A percentile compares a stretch with the other conserved stretches of the same genome.
These are phyloP conservation scores for Tipula helvola DNA, from an alignment of 2,888 invertebrate genomes.

Conservation along the genomic window DNA sequence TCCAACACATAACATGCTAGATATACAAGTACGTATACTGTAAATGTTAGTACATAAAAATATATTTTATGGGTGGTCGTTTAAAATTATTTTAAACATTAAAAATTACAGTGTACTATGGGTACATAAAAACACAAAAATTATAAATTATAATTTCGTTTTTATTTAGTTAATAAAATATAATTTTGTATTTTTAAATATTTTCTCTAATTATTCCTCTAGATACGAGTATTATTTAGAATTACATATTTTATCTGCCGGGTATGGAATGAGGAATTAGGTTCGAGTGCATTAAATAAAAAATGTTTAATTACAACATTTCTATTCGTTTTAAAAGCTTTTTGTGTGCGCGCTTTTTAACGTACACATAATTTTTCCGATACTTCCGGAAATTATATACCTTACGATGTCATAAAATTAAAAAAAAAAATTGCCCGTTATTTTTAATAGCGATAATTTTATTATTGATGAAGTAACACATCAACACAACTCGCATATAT, in stretches of 20 bases:
- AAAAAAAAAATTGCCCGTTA: neutral
- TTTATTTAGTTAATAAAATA: neutral
- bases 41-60: neutral
- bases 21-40: neutral
- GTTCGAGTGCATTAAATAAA: neutral
- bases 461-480: neutral
- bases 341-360: neutral
- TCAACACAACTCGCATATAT: neutral
- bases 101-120: neutral
- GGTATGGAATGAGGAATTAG: neutral
- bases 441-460: neutral
- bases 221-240: neutral
- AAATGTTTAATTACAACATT: neutral
- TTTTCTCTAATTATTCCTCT: neutral
- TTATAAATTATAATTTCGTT: neutral
- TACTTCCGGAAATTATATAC: neutral
- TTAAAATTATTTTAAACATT: neutral
- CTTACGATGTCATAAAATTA: neutral
- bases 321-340: neutral
- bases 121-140: neutral
- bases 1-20: neutral
- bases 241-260: neutral
- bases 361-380: neutral
- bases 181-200: neutral
- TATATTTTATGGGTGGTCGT: neutral